These are phyloP conservation scores for Menura novaehollandiae DNA, from an alignment of 2,113 vertebrate species.

Conservation along the genomic window DNA sequence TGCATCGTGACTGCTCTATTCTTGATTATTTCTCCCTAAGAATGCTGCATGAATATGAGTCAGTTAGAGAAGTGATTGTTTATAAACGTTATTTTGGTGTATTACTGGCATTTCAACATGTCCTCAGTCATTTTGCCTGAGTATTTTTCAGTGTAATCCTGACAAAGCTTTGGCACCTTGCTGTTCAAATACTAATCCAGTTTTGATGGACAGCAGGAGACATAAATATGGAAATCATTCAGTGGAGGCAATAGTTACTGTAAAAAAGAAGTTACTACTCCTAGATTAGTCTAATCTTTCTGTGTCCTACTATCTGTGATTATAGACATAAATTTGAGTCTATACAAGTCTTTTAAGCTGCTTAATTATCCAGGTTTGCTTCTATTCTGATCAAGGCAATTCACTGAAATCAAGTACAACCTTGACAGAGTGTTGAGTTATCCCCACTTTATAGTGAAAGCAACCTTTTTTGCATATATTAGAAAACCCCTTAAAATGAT, in stretches of 20 bases:
- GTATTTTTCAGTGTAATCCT: background rate
- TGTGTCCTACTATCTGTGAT: background rate
- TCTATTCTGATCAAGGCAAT: background rate
- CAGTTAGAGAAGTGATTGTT: background rate
- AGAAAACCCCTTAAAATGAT: background rate
- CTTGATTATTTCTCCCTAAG: background rate
- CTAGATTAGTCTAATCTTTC: conserved; percentile 32
- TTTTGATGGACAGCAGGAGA: conserved; percentile 6
- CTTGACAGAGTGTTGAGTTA: background rate
- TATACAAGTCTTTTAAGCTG: background rate
- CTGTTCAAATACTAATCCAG: conserved; percentile 28
- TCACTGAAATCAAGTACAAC: background rate
- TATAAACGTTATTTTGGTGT: background rate
- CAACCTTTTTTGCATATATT: background rate
- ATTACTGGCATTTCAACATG: background rate
- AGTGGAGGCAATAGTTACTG: background rate
- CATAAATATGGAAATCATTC: conserved; percentile 32
- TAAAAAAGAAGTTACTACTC: background rate
- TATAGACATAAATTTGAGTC: background rate
- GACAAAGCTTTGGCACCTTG: conserved; percentile 39
- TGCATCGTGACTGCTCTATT: background rate
- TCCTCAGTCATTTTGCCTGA: conserved; percentile 4
- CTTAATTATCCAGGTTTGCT: conserved; percentile 15
- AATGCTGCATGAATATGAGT: background rate
- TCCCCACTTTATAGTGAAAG: background rate